Conservation (phyloP, 2,113 vertebrate species). For the Myrmecophaga tridactyla region DNA sequence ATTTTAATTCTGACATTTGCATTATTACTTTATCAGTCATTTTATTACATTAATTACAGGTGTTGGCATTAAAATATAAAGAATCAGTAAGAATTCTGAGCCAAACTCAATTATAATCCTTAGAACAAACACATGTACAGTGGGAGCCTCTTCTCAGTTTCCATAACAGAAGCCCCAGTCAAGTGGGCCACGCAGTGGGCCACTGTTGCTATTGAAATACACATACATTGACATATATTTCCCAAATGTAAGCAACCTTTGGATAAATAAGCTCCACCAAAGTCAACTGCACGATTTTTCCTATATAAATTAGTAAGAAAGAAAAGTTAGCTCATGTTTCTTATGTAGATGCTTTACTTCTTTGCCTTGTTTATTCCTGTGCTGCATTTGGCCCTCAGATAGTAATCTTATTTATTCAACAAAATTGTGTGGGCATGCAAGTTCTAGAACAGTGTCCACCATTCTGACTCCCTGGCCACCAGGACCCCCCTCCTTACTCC, state of each 20-base stretch:
- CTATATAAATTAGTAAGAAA: not conserved
- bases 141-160: not conserved
- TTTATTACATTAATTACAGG: not conserved
- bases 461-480: not conserved
- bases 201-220: not conserved
- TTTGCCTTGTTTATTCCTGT: conserved; percentile 14
- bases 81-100: not conserved
- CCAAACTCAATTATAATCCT: not conserved
- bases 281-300: not conserved
- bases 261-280: not conserved
- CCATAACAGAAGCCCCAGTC: not conserved
- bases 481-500: not conserved
- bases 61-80: not conserved
- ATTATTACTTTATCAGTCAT: not conserved
- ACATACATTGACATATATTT: not conserved
- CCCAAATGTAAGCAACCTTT: not conserved
- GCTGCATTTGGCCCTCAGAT: not conserved
- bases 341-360: not conserved
- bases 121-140: not conserved
- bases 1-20: not conserved
- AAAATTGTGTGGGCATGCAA: not conserved
- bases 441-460: not conserved
- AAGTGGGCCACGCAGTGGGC: not conserved
- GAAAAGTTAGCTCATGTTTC: not conserved
- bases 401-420: not conserved